Evolutionary conservation across 2,797 vertebrate genomes (phyloP), one percentile per base, ranked within the genome.

Genomic region (Natrix natrix): DNA sequence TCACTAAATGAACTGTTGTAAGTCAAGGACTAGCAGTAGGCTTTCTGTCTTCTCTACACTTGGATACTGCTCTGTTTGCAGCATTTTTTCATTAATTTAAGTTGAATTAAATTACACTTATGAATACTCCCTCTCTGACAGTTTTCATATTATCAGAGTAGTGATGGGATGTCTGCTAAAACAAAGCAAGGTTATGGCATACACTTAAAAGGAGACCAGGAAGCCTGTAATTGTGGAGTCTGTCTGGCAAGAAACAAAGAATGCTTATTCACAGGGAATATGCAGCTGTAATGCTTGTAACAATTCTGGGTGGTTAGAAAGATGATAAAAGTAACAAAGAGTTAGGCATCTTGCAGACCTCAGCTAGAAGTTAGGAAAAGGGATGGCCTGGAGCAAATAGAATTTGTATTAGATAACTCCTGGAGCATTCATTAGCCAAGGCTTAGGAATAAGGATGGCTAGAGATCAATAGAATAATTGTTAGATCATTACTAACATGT

Each of bases 121-220:
- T 94, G 83, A 26, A 90, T 13, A 22, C 13, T 54, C 93, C 1
- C 11, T 59, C n/a, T 28, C 92, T 0, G 94, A 93, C 87, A 87
- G 83, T 20, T 90, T 94, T 57, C 88, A 83, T 83, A 90, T 5
- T 2, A 0, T 94, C 90, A 54, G 61, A 95, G 93, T 86, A 63
- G 26, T 8, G 1, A 63, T 63, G 26, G 26, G 11, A 26, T 28
- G 26, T n/a, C 26, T n/a, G 61, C 11, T 66, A 66, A 66, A 66
- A 66, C 12, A 66, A 66, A 66, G 11, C 26, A 66, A 66, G 61
- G 4, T n/a, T 66, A 66, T 66, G 61, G 61, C 12, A 66, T 14
- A 66, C 1, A n/a, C 28, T n/a, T 66, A 26, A 63, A 63, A 63
- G 11, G 61, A 63, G 11, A 66, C 61, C 12, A 13, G 26, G 28